Conservation (phyloP, 2,113 vertebrate species). For the Psephotus haematonotus region DNA sequence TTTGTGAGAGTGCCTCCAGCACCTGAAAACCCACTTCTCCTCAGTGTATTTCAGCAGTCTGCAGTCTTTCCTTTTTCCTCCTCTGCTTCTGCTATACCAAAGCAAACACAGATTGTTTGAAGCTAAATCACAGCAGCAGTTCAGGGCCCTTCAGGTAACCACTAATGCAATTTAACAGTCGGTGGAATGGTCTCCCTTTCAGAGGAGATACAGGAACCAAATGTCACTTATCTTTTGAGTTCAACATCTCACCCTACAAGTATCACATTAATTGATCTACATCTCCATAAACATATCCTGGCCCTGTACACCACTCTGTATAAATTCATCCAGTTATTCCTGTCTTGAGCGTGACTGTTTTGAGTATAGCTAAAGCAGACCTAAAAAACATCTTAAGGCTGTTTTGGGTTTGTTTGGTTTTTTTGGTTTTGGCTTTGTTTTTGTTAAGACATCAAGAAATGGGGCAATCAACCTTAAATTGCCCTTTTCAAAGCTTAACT, state of each 20-base stretch:
- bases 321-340: background rate
- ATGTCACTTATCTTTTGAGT: background rate
- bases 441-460: background rate
- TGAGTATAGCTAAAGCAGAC: background rate
- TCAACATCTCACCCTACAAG: background rate
- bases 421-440: background rate
- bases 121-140: background rate
- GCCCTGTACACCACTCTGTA: background rate
- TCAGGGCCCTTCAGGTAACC: background rate
- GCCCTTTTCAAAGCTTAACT: background rate
- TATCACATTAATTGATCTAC: background rate
- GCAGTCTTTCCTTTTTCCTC: background rate
- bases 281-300: background rate
- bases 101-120: background rate
- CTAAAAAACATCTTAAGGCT: background rate
- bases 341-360: background rate
- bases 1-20: background rate
- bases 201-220: background rate
- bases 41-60: background rate
- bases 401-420: rapidly evolving
- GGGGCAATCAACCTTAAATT: background rate
- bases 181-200: background rate
- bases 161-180: background rate
- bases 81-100: background rate
- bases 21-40: background rate